Base-by-base conservation (phyloP, 2,797 vertebrate genomes). In the Ispidina picta region DNA sequence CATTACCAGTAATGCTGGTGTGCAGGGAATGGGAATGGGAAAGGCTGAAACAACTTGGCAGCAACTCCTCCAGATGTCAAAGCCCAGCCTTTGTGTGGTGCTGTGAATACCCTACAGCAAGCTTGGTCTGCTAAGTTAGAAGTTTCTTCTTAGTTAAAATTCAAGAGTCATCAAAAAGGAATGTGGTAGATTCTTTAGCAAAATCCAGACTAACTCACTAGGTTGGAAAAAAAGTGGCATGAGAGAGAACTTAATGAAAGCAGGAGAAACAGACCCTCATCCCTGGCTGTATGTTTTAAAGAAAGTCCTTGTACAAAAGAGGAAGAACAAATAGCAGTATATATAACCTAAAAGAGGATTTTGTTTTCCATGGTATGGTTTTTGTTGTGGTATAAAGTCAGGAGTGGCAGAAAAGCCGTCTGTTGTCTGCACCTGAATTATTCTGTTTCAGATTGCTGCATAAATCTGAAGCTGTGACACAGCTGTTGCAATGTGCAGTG, bases 331-430 rank as follows among this genome's bases (percentile, higher is more conserved):
- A 3, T 33, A 9, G 2, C 10, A 23, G 2, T 35, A 22, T 0
- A 0, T 39, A 15, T 1, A 58, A 56, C 8, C 4, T 54, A 17
- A 43, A 55, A 20, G 15, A 19, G 29, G 1, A 2, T 33, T 73
- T 49, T 4, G 2, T 0, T 23, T 56, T 75, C 22, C 15, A 15
- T 4, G 28, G 23, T 6, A 25, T 44, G 14, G 3, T 60, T 88
- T 88, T 41, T 46, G 21, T 43, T 6, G 6, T 43, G 13, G 6
- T 62, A 39, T 68, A 31, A 51, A 20, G 20, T 78, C 28, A 46
- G 43, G 29, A 72, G 28, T 25, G 46, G 31, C 25, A 59, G 31
- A 46, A 15, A 7, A 28, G 13, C 56, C 70, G 19, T 25, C 48
- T 54, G 21, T 23, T 65, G 6, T 72, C 44, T 43, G 29, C 26